Evolutionary conservation across 2,113 vertebrate species (phyloP).

Genomic region (Xenus cinereus): DNA sequence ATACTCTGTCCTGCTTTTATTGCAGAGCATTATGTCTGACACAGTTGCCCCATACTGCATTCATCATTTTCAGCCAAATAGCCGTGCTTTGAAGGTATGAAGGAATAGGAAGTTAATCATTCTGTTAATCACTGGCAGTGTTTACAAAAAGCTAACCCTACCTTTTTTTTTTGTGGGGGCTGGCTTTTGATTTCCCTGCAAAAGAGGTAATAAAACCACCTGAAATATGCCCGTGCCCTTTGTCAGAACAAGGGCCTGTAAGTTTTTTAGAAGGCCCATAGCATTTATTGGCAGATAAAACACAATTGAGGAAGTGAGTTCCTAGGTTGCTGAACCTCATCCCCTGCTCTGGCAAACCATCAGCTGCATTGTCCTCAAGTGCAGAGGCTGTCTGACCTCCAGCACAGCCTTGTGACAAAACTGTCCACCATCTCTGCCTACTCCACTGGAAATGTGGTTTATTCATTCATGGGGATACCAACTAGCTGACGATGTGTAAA

Average conservation of each 20-base stretch:
- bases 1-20: neutral
- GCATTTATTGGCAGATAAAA: neutral
- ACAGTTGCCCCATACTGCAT: neutral
- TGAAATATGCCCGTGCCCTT: neutral
- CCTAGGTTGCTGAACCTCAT: accelerated
- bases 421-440: neutral
- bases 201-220: neutral
- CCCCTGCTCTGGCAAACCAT: neutral
- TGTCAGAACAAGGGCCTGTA: neutral
- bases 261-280: neutral
- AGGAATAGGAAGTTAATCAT: neutral
- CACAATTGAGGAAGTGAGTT: neutral
- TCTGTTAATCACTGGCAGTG: neutral
- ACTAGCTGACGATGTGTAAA: neutral
- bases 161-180: neutral
- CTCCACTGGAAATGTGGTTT: neutral
- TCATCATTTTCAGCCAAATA: neutral
- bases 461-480: neutral
- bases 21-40: neutral
- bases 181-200: neutral
- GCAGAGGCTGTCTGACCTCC: neutral
- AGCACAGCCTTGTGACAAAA: neutral
- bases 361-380: accelerated
- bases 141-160: neutral
- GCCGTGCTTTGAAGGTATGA: neutral